Evolutionary conservation across 2,113 vertebrate species (phyloP), one percentile per base, ranked within the genome.

Genomic region (Kobus ellipsiprymnus): DNA sequence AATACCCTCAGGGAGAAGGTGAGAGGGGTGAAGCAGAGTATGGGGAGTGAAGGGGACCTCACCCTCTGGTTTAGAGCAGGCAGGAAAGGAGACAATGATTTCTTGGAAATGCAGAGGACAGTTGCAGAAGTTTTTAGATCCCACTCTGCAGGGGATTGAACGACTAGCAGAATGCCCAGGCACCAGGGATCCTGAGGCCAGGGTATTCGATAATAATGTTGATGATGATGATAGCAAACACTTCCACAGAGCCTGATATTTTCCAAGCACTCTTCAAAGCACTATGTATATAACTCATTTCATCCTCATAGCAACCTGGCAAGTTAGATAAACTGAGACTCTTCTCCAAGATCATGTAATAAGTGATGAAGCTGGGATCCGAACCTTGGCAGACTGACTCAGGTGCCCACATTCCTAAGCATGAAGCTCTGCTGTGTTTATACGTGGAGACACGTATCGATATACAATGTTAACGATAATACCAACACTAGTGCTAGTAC

Each of bases 1-100:
- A 97, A 95, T 97, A 95, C 60, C 81, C 86, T 29, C 15, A 12
- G 7, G 57, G 83, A 60, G 52, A 71, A 91, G 50, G 86, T 40
- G 27, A 30, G 52, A 80, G 90, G 30, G 50, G 55, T 48, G 89
- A 21, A 74, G 62, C 48, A 7, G 33, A 83, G 27, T 23, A 36
- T 16, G 40, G 36, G 6, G 60, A 55, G 27, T 27, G 54, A 62
- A 62, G 50, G 88, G 30, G 87, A 15, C 33, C 90, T 95, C 36
- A 4, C 33, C 55, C 46, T 40, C n/a, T 7, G 60, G 44, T 30
- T 78, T 59, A 57, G 36, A 90, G 62, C 17, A 44, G 57, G 27
- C 74, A 16, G 46, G 27, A n/a, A 82, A 46, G 62, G 44, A 50
- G 46, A 71, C 52, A 44, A 29, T 5, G 50, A 15, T 62, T 64